Evolutionary conservation across 2,888 invertebrate genomes (phyloP).

Genomic region (Amphiduros pacificus): DNA sequence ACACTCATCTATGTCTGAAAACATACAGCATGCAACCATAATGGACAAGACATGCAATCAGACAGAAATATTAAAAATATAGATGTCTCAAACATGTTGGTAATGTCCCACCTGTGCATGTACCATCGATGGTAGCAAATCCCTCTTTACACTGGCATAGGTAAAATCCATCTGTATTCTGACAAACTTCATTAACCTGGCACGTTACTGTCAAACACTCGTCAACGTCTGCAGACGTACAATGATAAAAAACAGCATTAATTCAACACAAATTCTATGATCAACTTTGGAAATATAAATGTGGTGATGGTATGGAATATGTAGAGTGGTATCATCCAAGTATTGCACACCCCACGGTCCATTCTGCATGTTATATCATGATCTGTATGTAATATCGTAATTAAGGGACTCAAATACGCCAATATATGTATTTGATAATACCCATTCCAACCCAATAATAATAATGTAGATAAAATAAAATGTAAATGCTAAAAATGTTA

Average conservation of each 20-base stretch:
- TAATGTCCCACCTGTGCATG: constrained; percentile 6
- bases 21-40: background rate
- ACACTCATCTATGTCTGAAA: constrained; percentile 5
- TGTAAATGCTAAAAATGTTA: too few species aligned
- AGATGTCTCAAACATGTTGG: too few species aligned
- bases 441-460: too few species aligned
- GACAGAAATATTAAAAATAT: too few species aligned
- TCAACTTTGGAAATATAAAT: background rate
- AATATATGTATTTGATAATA: too few species aligned
- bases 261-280: background rate
- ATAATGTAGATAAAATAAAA: too few species aligned
- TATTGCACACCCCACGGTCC: background rate
- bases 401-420: too few species aligned
- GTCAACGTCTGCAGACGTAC: background rate
- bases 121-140: background rate
- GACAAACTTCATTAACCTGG: background rate
- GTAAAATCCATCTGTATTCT: background rate
- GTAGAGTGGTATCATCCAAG: too few species aligned
- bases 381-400: too few species aligned
- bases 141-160: background rate
- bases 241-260: background rate
- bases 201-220: background rate
- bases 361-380: background rate
- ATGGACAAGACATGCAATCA: too few species aligned
- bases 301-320: too few species aligned